These are phyloP conservation scores for Itoplectis maculator DNA, from an alignment of 2,888 invertebrate species.

Conservation along the genomic window DNA sequence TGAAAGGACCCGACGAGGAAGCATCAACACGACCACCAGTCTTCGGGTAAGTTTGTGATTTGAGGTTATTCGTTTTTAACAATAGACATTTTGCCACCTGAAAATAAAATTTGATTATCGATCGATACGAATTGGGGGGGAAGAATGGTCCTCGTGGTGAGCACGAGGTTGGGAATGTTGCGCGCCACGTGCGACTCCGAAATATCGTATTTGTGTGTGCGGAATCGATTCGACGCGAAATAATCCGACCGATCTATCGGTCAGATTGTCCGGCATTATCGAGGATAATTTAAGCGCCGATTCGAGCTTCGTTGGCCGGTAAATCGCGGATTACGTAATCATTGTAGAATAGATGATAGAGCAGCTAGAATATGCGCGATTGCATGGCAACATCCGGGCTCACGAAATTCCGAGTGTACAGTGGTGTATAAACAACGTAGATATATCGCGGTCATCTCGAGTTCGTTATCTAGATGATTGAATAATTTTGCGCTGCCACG, in stretches of 20 bases:
- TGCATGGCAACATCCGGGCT: conserved; percentile 13
- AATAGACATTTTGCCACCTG: neutral
- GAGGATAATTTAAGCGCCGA: neutral
- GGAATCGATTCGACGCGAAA: neutral
- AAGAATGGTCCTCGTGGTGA: neutral
- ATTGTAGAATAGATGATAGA: neutral
- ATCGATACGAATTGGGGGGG: neutral
- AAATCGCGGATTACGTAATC: conserved; percentile 59
- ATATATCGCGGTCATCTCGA: neutral
- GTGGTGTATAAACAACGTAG: neutral
- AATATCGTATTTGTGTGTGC: neutral
- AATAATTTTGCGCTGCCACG: neutral
- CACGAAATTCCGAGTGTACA: neutral
- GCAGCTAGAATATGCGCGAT: neutral
- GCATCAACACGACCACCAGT: neutral
- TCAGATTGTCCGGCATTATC: neutral
- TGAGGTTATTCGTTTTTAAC: conserved; percentile 29
- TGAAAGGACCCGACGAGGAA: conserved; percentile 1
- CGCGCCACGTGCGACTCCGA: neutral
- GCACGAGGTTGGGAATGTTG: neutral
- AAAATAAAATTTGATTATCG: neutral
- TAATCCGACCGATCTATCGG: neutral
- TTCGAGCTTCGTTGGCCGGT: neutral
- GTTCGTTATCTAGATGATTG: neutral
- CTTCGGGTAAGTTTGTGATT: conserved; percentile 21